Evolutionary conservation across 2,113 vertebrate genomes (phyloP).

Genomic region (Varanus komodoensis): DNA sequence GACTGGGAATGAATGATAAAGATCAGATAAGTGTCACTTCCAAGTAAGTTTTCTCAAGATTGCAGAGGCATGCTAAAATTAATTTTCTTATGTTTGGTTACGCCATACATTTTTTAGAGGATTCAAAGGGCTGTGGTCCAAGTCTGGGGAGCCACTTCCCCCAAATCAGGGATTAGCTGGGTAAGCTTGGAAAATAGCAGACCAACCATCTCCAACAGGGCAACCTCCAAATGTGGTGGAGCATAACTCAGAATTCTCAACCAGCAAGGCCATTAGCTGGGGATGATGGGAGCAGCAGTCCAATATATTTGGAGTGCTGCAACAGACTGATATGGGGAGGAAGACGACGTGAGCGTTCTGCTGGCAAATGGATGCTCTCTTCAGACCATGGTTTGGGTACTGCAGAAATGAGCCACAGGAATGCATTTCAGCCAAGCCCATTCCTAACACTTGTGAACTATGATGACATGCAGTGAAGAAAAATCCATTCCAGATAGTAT

Average conservation of each 20-base stretch:
- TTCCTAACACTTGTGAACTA: neutral
- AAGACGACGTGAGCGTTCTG: too few relatives aligned
- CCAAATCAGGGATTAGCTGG: neutral
- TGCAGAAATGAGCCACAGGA: neutral
- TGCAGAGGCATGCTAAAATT: neutral
- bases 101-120: too few relatives aligned
- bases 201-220: too few relatives aligned
- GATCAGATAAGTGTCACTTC: neutral
- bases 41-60: neutral
- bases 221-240: too few relatives aligned
- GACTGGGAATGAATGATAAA: neutral
- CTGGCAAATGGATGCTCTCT: neutral
- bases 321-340: neutral
- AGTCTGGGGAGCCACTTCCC: neutral
- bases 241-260: too few relatives aligned
- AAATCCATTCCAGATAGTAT: fast-evolving
- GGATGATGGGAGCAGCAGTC: too few relatives aligned
- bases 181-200: neutral
- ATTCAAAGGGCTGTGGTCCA: neutral
- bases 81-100: neutral
- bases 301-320: too few relatives aligned
- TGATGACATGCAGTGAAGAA: neutral
- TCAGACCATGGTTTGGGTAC: neutral
- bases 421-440: neutral
- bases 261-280: too few relatives aligned